A percentile compares a stretch with the other conserved stretches of the same genome.
Conservation (phyloP, 1,140 invertebrate genomes). For the Catajapyx aquilonaris region DNA sequence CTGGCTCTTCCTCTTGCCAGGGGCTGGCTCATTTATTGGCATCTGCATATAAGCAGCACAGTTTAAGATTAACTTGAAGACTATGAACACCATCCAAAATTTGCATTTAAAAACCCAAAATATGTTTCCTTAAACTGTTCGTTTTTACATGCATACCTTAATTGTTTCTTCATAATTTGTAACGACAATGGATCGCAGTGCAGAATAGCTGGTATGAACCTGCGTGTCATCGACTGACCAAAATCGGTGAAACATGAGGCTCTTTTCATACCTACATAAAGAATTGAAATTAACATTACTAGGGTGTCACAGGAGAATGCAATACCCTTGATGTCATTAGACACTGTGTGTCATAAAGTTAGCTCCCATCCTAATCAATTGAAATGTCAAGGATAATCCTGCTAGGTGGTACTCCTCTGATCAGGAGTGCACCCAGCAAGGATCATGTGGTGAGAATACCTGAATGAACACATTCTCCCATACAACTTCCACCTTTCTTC, state of each 20-base stretch:
- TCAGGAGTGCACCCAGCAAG: too few species aligned
- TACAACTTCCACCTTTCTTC: too few species aligned
- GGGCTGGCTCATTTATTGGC: constrained; percentile 95
- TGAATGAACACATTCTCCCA: too few species aligned
- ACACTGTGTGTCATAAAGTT: too few species aligned
- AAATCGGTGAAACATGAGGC: constrained; percentile 88
- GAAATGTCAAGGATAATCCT: too few species aligned
- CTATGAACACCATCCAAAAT: background rate
- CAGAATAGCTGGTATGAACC: constrained; percentile 89
- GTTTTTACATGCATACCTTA: too few species aligned
- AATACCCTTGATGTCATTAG: too few species aligned
- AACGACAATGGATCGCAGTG: constrained; percentile 88
- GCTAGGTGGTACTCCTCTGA: too few species aligned
- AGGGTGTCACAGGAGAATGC: too few species aligned
- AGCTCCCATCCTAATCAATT: too few species aligned
- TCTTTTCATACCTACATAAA: constrained; percentile 59
- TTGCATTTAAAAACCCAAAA: background rate
- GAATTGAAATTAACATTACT: constrained; percentile 6
- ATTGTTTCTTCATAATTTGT: constrained; percentile 95
- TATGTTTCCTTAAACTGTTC: too few species aligned
- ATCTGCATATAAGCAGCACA: constrained; percentile 26
- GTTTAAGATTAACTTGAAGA: background rate
- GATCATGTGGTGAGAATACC: too few species aligned
- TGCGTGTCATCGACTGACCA: constrained; percentile 98
- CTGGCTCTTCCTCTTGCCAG: constrained; percentile 89